Base-by-base conservation (phyloP, 2,797 vertebrate genomes). In the Octomys mimax region DNA sequence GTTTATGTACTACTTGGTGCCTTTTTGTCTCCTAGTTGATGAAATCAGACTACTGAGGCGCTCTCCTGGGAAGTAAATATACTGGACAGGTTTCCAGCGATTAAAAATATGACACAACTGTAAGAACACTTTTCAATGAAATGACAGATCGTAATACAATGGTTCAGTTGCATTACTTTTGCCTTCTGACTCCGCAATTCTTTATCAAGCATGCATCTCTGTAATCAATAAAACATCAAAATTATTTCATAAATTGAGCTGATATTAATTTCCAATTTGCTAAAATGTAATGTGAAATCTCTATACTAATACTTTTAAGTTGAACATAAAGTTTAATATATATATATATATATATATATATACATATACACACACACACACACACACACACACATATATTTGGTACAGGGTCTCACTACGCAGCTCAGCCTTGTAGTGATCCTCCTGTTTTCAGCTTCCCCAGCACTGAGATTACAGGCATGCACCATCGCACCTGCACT, bases 1-100 rank as follows among this genome's bases (percentile, higher is more conserved):
- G 93, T 82, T 94, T 79, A 79, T 86, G 87, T 46, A 95, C 73
- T 61, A 89, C 68, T 91, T 96, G 97, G 97, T 97, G 97, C 97
- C 97, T 96, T 97, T 96, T 93, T 97, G 97, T 98, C 97, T 98
- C 97, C 96, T 83, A 88, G 83, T 92, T 97, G 96, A 98, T 97
- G 84, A 93, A 97, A 97, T 97, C 96, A 97, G 92, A 95, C 91
- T 96, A 95, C 94, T 96, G 96, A 97, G 94, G 90, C 66, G 96
- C 85, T 92, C 89, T 97, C 86, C 91, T 94, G 68, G 87, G 83
- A 97, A 97, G 88, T 92, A 95, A 97, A 97, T 91, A 96, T n/a
- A 96, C 36, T 96, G 54, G 59, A 96, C 81, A 96, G 87, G 75
- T 42, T 85, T 91, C 88, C 80, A 83, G 16, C 31, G 71, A 96